phyloP scores from a whole-genome alignment of 2,797 vertebrate species.

The Toxotes lorentzi region DNA sequence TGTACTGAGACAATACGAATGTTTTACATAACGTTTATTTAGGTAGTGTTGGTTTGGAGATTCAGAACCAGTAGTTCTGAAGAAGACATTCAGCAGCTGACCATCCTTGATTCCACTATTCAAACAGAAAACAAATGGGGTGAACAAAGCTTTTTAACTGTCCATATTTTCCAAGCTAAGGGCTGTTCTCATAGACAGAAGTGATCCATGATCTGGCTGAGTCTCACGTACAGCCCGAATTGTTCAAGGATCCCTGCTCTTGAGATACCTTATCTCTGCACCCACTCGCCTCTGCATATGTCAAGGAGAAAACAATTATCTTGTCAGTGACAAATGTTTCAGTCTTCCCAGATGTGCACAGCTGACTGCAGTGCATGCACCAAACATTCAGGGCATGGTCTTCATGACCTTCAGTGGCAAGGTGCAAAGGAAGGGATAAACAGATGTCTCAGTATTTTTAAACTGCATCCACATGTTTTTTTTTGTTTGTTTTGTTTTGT shows the following conservation, averaged over 20 bases:
- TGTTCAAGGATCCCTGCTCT: slow-evolving; percentile 14
- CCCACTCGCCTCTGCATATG: slow-evolving; percentile 37
- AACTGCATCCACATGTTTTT: not conserved
- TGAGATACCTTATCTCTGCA: not conserved
- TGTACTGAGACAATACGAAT: not conserved
- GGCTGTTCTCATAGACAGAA: not conserved
- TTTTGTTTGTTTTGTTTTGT: too few relatives aligned
- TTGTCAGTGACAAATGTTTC: slow-evolving; percentile 56
- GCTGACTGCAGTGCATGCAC: not conserved
- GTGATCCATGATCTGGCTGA: not conserved
- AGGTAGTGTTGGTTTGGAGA: not conserved
- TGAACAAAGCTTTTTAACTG: not conserved
- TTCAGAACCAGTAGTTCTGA: not conserved
- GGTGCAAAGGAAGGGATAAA: not conserved
- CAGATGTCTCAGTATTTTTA: not conserved
- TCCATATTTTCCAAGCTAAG: not conserved
- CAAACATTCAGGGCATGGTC: not conserved
- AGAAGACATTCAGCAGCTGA: not conserved
- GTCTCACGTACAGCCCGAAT: not conserved
- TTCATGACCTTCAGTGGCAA: slow-evolving; percentile 3
- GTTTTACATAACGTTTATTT: not conserved
- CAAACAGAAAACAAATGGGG: not conserved
- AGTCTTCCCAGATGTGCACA: slow-evolving; percentile 12
- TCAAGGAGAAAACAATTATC: slow-evolving; percentile 42
- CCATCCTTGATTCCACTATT: not conserved